A percentile compares a stretch with the other conserved stretches of the same genome.
Conservation (phyloP, 2,888 invertebrate genomes). For the Mythimna ferrago region DNA sequence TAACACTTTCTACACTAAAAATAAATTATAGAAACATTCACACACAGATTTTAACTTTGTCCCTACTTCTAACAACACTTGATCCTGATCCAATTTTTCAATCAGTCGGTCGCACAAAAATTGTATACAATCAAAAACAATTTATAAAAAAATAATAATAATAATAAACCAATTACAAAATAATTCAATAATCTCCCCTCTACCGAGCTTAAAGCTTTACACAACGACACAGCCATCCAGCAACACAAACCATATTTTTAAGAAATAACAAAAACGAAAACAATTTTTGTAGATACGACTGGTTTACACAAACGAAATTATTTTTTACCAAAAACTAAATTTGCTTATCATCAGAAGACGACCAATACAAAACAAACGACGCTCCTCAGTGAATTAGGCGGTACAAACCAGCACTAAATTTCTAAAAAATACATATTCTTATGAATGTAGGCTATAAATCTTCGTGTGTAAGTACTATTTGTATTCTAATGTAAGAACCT, state of each 20-base stretch:
- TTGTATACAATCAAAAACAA: conserved; percentile 26
- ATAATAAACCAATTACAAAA: conserved; percentile 21
- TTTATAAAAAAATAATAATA: conserved; percentile 1
- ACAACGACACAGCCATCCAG: conserved; percentile 45
- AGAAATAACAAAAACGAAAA: conserved; percentile 16
- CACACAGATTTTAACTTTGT: background rate
- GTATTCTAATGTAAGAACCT: conserved; percentile 80
- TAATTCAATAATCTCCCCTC: conserved; percentile 34
- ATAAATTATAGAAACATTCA: background rate
- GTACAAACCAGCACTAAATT: conserved; percentile 55
- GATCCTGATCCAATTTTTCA: conserved; percentile 45
- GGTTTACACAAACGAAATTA: conserved; percentile 22
- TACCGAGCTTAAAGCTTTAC: conserved; percentile 45
- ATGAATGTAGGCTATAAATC: conserved; percentile 88
- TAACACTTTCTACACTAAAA: background rate
- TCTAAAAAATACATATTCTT: conserved; percentile 84
- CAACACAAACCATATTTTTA: conserved; percentile 30
- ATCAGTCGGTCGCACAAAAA: conserved; percentile 52
- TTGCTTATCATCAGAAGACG: conserved; percentile 52
- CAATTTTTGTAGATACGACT: conserved; percentile 50
- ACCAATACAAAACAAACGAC: conserved; percentile 14
- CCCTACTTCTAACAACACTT: background rate
- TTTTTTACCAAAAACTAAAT: conserved; percentile 30
- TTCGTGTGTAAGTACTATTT: conserved; percentile 83
- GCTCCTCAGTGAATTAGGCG: conserved; percentile 73